phyloP scores from a whole-genome alignment of 2,888 invertebrate species.

The Thymelicus lineola region DNA sequence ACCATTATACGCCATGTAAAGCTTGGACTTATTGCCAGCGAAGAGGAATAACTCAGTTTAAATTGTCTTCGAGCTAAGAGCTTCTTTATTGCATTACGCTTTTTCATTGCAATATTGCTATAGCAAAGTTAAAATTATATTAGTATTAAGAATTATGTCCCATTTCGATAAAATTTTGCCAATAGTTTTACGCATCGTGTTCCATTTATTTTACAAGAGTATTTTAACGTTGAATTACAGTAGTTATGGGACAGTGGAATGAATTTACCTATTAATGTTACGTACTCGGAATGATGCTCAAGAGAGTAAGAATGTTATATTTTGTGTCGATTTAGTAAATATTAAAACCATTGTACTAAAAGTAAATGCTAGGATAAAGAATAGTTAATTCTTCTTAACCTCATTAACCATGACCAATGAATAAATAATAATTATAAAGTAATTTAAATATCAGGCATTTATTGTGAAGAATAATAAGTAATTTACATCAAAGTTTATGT shows the following conservation, averaged over 20 bases:
- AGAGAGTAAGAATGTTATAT: too few relatives aligned
- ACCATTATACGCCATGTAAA: slow-evolving; percentile 84
- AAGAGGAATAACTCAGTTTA: slow-evolving; percentile 76
- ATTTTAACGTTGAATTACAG: slow-evolving; percentile 56
- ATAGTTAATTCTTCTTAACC: too few relatives aligned
- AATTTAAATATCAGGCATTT: too few relatives aligned
- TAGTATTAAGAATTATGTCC: slow-evolving; percentile 63
- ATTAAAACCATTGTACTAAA: too few relatives aligned
- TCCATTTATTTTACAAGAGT: slow-evolving; percentile 56
- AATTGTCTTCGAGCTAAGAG: slow-evolving; percentile 76
- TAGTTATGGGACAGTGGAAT: slow-evolving; percentile 39
- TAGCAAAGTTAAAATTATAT: slow-evolving; percentile 67
- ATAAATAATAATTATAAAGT: too few relatives aligned
- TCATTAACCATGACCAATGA: too few relatives aligned
- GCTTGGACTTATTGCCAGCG: slow-evolving; percentile 78
- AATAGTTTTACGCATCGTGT: slow-evolving; percentile 54
- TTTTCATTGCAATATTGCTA: slow-evolving; percentile 65
- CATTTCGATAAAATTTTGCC: slow-evolving; percentile 56
- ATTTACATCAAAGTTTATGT: too few relatives aligned
- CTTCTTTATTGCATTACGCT: slow-evolving; percentile 73
- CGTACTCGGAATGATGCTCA: slow-evolving; percentile 5
- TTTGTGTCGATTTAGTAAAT: too few relatives aligned
- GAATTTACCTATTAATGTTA: slow-evolving; percentile 23
- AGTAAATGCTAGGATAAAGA: too few relatives aligned
- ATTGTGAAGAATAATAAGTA: too few relatives aligned